Evolutionary conservation across 2,113 vertebrate species (phyloP).

Genomic region (Corvus cornix): DNA sequence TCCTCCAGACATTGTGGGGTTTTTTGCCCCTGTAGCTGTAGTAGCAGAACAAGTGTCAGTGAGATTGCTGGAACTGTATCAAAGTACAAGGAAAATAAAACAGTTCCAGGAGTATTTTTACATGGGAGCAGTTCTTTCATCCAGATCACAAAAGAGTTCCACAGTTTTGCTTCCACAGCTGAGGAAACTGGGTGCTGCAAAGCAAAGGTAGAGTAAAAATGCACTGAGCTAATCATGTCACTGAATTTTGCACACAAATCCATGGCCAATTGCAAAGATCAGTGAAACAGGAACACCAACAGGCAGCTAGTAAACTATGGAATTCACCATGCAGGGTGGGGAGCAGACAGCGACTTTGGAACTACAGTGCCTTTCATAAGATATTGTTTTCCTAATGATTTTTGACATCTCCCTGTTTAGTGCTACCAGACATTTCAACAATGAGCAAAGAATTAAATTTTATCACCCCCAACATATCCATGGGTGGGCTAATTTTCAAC

Average conservation of each 20-base stretch:
- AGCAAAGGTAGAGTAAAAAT: not conserved
- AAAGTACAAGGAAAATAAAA: not conserved
- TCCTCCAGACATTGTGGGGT: not conserved
- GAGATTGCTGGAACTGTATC: not conserved
- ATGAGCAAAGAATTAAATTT: not conserved
- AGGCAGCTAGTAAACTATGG: not conserved
- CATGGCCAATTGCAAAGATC: not conserved
- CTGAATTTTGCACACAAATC: not conserved
- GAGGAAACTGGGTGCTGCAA: not conserved
- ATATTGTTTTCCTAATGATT: not conserved
- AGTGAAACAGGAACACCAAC: not conserved
- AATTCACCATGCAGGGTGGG: not conserved
- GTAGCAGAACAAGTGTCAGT: not conserved
- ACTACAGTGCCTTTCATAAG: not conserved
- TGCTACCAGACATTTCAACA: not conserved
- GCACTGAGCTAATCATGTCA: not conserved
- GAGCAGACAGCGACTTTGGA: not conserved
- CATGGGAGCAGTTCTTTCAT: not conserved
- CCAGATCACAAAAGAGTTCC: not conserved
- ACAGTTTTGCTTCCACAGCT: not conserved
- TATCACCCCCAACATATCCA: not conserved
- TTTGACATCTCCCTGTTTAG: not conserved
- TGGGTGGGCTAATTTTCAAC: slow-evolving; percentile 13
- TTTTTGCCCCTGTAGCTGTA: not conserved
- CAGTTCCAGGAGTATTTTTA: not conserved